Base-by-base conservation (phyloP, 2,797 vertebrate genomes). In the Bufotes viridis region DNA sequence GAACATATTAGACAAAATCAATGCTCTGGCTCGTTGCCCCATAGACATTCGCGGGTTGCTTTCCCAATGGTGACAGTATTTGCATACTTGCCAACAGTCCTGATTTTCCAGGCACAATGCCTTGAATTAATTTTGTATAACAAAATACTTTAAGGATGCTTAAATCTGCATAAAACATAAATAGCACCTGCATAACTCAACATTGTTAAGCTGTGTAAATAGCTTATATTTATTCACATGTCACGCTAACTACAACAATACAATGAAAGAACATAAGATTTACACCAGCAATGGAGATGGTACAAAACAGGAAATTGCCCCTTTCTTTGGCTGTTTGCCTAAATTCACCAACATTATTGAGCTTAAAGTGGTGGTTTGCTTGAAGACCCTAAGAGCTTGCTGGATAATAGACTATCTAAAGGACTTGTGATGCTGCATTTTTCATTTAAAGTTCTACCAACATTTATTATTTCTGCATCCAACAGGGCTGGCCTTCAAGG, bases 1-100 rank as follows among this genome's bases (percentile, higher is more conserved):
- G 58, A 85, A 89, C 88, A 89, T 89, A 89, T 89, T 89, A 89
- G 60, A 82, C 69, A 82, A 89, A 89, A 86, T 89, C 88, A 89
- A 89, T 89, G 84, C 51, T 69, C 84, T 89, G 88, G 83, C 84
- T 89, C 78, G 18, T 84, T 88, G 87, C 87, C 87, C 82, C 83
- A 88, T 85, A 81, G 78, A 85, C 87, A 76, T 88, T 89, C 51
- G 88, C 86, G 88, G 84, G 70, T 82, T 86, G 84, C 57, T 89
- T 89, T 86, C 84, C 88, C 84, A 86, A 69, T 78, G 76, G 88
- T 78, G 84, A 86, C 84, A 82, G 88, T 75, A 89, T 89, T 86
- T 89, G 84, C 84, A 89, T 89, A 78, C 70, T 78, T 89, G 88
- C 88, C 88, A 89, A 60, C 70, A 75, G 26, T 69, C 65, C 70